Base-by-base conservation (phyloP, 1,140 invertebrate species). In the Hylaeus anthracinus region DNA sequence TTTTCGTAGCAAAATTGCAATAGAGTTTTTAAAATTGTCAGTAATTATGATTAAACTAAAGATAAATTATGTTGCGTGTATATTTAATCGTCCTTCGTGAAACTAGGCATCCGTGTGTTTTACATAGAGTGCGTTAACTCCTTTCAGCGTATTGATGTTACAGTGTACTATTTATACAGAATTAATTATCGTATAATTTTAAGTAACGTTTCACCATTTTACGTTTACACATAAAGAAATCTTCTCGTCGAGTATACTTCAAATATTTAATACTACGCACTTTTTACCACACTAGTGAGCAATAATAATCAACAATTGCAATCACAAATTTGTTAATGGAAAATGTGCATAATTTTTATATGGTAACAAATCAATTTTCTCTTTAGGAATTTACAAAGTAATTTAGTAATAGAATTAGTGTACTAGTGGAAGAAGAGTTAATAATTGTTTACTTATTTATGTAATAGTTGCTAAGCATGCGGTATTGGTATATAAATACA, bases 101-200 rank as follows among this genome's bases (percentile, higher is more conserved):
- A 72, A 72, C 43, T 45, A 10, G 41, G 43, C 58, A 63, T 14
- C 15, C 9, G 41, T 6, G 39, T 45, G 5, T 45, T 65, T 45
- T 45, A 43, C 41, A 45, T 51, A 2, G 45, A 73, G 26, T 63
- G 45, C 39, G 12, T 71, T 60, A 72, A 53, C 61, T 64, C 15
- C 56, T 73, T 43, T 26, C 15, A 53, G 39, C 37, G 37, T 1
- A 6, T 5, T 45, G 43, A 14, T 45, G 37, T 61, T 72, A 72
- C 55, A 26, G 56, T 61, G 4, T 58, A 67, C 26, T 14, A 58
- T 48, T 67, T 56, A 15, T 39, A 48, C 5, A 39, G 72, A 69
- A 69, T 69, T 58, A 77, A 69, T 77, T 77, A 77, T 37, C 65
- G 69, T 58, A 39, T 58, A 58, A 77, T 77, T 69, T 60, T 77